Evolutionary conservation across 2,888 invertebrate genomes (phyloP).

Genomic region (Andricus curvator): DNA sequence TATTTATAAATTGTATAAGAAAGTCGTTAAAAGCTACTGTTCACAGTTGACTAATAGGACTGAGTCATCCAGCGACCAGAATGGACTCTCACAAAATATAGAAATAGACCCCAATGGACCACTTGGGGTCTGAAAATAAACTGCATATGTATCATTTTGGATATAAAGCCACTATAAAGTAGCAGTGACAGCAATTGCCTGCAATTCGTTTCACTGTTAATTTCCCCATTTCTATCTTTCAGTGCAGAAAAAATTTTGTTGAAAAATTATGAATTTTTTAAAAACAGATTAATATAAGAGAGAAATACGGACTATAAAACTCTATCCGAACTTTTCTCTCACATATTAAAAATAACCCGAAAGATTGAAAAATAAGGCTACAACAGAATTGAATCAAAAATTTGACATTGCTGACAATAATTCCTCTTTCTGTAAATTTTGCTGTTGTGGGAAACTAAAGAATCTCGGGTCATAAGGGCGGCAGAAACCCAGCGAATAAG

Average conservation of each 20-base stretch:
- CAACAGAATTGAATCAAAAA: neutral
- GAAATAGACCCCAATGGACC: slow-evolving; percentile 67
- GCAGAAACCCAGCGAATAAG: slow-evolving; percentile 34
- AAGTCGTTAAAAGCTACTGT: slow-evolving; percentile 56
- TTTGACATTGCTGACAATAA: neutral
- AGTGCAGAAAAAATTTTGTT: neutral
- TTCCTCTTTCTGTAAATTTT: neutral
- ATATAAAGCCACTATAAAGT: slow-evolving; percentile 28
- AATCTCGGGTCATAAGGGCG: slow-evolving; percentile 9
- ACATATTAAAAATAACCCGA: neutral
- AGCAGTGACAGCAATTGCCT: slow-evolving; percentile 9
- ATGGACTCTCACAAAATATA: slow-evolving; percentile 65
- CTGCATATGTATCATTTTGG: slow-evolving; percentile 36
- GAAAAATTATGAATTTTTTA: neutral
- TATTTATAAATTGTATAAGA: slow-evolving; percentile 63
- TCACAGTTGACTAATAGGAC: slow-evolving; percentile 52
- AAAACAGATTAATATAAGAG: neutral
- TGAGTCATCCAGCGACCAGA: slow-evolving; percentile 48
- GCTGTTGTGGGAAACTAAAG: neutral
- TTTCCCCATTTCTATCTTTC: neutral
- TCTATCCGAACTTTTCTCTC: slow-evolving; percentile 3
- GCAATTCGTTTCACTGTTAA: neutral
- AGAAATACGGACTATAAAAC: neutral
- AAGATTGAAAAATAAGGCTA: neutral
- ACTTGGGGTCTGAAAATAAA: slow-evolving; percentile 40